Evolutionary conservation across 2,797 vertebrate genomes (phyloP), one percentile per base, ranked within the genome.

Genomic region (Coranthus polyacanthus): DNA sequence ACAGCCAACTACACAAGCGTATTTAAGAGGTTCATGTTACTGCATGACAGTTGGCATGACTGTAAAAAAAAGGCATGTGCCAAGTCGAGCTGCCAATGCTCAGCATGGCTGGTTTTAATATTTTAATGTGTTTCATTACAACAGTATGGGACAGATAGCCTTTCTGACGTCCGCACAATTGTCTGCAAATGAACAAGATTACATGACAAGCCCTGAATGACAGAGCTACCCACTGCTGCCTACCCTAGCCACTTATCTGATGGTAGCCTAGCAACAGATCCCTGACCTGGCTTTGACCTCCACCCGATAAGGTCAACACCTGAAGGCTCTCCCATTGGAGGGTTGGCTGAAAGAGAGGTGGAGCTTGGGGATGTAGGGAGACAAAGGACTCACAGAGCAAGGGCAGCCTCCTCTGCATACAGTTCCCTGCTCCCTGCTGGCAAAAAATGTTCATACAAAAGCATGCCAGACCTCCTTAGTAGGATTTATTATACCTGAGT

Each of bases 251-350:
- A 90, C 91, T 94, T 95, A 94, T 94, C 94, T 92, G 93, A 95
- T 94, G 90, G 93, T 94, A 92, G 86, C 93, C 89, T 94, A 94
- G 93, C 93, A 94, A 94, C 93, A 93, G 92, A 94, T 93, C 92
- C 92, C 91, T 93, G 93, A 94, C 94, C 93, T 93, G 92, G 90
- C 90, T 91, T 91, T 94, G 94, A 94, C 93, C 94, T 94, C 91
- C 89, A 92, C 92, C 92, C 86, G 91, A 94, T 94, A 94, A 95
- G 94, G 94, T 94, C 94, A 94, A 90, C 93, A 94, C 93, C 93
- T 94, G 92, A 95, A 94, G 93, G 89, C 87, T 90, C 89, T 91
- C 90, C 90, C 91, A 95, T 94, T 94, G 93, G 92, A 90, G 86
- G 86, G 88, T 82, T 88, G 79, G 60, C 61, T 36, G 82, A 88